phyloP scores from a whole-genome alignment of 2,113 vertebrate genomes.

The Megaceryle maxima region DNA sequence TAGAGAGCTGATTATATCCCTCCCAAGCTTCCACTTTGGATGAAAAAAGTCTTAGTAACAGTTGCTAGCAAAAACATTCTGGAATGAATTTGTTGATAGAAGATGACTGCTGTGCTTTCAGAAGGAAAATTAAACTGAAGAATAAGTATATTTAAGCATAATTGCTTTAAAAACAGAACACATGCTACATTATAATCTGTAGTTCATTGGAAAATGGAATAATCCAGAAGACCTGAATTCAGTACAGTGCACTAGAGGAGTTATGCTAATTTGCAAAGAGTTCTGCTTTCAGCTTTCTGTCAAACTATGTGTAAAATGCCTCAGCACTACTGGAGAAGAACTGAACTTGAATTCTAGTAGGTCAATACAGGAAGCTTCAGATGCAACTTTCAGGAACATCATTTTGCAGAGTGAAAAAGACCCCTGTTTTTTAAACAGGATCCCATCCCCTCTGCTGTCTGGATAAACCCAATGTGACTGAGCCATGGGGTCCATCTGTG shows the following conservation, averaged over 20 bases:
- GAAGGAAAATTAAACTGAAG: conserved; percentile 56
- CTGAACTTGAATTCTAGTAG: neutral
- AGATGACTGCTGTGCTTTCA: conserved; percentile 47
- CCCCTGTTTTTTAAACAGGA: neutral
- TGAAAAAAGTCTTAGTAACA: conserved; percentile 9
- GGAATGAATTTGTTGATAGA: conserved; percentile 58
- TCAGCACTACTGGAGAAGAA: neutral
- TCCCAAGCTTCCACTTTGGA: conserved; percentile 5
- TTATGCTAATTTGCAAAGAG: neutral
- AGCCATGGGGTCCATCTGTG: neutral
- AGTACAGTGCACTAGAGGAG: neutral
- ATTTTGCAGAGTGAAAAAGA: neutral
- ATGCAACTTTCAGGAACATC: neutral
- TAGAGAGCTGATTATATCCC: neutral
- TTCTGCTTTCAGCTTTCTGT: neutral
- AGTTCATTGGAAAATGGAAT: conserved; percentile 47
- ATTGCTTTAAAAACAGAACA: conserved; percentile 60
- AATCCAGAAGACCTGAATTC: conserved; percentile 24
- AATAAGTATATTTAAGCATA: conserved; percentile 60
- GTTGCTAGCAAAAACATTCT: conserved; percentile 58
- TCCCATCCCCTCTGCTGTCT: neutral
- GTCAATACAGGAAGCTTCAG: neutral
- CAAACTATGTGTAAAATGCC: neutral
- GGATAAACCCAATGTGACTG: neutral
- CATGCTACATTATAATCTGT: conserved; percentile 6